phyloP scores from a whole-genome alignment of 1,140 invertebrate genomes.

The Aricia agestis region DNA sequence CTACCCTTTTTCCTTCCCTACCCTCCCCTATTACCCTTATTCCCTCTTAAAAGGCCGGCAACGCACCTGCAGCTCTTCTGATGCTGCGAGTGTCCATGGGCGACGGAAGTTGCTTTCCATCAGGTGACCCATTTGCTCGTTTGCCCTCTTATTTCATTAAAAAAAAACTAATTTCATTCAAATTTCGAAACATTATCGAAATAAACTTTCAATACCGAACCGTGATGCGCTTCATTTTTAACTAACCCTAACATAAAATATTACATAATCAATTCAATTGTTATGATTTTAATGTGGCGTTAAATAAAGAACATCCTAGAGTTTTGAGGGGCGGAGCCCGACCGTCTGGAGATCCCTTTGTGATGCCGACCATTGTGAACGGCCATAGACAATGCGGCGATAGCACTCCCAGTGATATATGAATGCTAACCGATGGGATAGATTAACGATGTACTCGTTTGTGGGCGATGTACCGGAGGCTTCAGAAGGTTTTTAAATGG shows the following conservation, averaged over 20 bases:
- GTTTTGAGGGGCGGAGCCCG: constrained; percentile 48
- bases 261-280: constrained; percentile 3
- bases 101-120: too few relatives aligned
- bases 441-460: neutral
- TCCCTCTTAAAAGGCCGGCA: too few relatives aligned
- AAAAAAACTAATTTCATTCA: too few relatives aligned
- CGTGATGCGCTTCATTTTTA: neutral
- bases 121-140: too few relatives aligned
- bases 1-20: too few relatives aligned
- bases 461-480: too few relatives aligned
- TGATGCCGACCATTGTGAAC: constrained; percentile 58
- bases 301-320: constrained; percentile 42
- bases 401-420: constrained; percentile 46
- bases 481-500: too few relatives aligned
- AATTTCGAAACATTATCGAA: neutral
- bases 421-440: neutral
- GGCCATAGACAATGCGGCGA: constrained; percentile 63
- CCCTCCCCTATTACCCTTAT: too few relatives aligned
- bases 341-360: constrained; percentile 54
- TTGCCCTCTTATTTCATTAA: too few relatives aligned
- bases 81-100: too few relatives aligned
- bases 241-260: neutral
- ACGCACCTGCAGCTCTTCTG: too few relatives aligned
- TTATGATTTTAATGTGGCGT: constrained; percentile 30
- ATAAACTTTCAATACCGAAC: neutral